Percentiles rank a stretch among this genome's conserved stretches.
Evolutionary conservation across 2,113 vertebrate genomes (phyloP).

Genomic region (Mola mola): DNA sequence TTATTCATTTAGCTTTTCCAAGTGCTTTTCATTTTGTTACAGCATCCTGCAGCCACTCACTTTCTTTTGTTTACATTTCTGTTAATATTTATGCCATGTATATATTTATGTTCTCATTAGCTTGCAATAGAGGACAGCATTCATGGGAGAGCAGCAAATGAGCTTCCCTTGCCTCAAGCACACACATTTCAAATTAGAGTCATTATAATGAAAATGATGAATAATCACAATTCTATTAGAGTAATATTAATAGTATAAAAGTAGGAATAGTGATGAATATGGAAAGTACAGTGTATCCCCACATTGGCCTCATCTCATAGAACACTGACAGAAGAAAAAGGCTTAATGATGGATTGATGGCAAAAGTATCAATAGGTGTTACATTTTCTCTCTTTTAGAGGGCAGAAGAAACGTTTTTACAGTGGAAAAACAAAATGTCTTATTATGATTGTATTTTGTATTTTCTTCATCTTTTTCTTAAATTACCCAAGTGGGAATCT

Average conservation of each 20-base stretch:
- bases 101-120: slow-evolving; percentile 9
- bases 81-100: not conserved
- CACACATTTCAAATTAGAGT: slow-evolving; percentile 1
- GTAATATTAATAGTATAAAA: not conserved
- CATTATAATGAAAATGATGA: not conserved
- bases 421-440: slow-evolving; percentile 14
- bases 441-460: not conserved
- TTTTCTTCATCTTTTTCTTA: slow-evolving; percentile 3
- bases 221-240: slow-evolving; percentile 4
- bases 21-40: not conserved
- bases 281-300: not conserved
- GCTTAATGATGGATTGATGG: slow-evolving; percentile 27
- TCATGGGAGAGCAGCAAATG: slow-evolving; percentile 1
- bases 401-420: not conserved
- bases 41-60: not conserved
- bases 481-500: slow-evolving; percentile 9
- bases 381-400: not conserved
- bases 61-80: not conserved
- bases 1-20: not conserved
- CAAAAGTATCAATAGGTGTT: no score
- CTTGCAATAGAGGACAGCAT: not conserved
- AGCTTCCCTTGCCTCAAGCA: slow-evolving; percentile 4
- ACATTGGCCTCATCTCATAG: not conserved
- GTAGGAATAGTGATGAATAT: not conserved
- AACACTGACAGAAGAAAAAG: slow-evolving; percentile 26